Evolutionary conservation across 2,888 invertebrate species (phyloP).

Genomic region (Mactromeris polynyma): DNA sequence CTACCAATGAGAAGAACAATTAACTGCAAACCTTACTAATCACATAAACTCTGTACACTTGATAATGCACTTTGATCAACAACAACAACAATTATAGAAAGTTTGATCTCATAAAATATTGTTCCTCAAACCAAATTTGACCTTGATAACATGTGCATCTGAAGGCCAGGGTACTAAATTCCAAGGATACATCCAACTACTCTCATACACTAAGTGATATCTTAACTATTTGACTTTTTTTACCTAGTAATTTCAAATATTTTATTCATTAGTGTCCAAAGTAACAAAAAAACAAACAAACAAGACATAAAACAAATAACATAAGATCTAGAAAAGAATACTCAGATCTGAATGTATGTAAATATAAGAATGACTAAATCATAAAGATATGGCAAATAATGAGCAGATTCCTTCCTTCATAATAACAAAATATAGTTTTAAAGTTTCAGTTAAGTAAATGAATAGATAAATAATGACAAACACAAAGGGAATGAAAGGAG

Average conservation of each 20-base stretch:
- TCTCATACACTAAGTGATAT: too few species aligned
- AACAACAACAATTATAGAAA: not conserved
- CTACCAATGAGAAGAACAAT: too few species aligned
- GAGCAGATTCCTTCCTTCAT: not conserved
- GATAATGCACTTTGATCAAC: not conserved
- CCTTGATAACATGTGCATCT: not conserved
- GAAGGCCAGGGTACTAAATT: not conserved
- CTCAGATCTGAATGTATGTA: conserved; percentile 8
- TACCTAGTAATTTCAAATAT: too few species aligned
- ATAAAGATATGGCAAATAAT: conserved; percentile 4
- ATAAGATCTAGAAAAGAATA: not conserved
- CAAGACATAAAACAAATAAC: not conserved
- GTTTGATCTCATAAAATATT: not conserved
- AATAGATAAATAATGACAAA: not conserved
- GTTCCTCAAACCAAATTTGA: not conserved
- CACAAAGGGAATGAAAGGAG: not conserved
- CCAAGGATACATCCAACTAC: too few species aligned
- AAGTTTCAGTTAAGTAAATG: not conserved
- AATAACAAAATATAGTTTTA: not conserved
- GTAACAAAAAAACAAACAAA: not conserved
- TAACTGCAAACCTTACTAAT: not conserved
- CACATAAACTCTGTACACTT: not conserved
- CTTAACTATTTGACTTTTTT: too few species aligned
- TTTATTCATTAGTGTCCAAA: too few species aligned
- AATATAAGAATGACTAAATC: not conserved